Evolutionary conservation across 37 sponge, comb jelly and placozoan species (phyloP).

Genomic region (Aphrocallistes beatrix): DNA sequence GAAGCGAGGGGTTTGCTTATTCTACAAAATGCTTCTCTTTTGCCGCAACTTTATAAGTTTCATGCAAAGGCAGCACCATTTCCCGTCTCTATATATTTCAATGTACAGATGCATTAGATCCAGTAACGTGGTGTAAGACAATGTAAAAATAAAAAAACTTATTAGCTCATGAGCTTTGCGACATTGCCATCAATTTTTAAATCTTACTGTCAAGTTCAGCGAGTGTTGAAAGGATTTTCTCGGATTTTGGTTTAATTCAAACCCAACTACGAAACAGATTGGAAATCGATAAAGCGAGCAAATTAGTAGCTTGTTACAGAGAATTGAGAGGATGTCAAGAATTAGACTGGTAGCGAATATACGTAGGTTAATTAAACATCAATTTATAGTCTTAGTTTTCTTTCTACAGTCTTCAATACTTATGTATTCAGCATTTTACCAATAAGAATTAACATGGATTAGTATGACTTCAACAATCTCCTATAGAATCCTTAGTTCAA

Average conservation of each 20-base stretch:
- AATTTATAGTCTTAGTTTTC: too few relatives aligned
- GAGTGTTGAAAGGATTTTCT: neutral
- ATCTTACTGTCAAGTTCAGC: neutral
- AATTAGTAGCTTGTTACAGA: conserved; percentile 11
- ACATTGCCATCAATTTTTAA: neutral
- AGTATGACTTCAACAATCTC: too few relatives aligned
- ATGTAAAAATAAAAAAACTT: neutral
- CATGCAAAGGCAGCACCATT: neutral
- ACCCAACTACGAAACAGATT: neutral
- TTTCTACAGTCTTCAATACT: too few relatives aligned
- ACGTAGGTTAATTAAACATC: too few relatives aligned
- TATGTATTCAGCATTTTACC: too few relatives aligned
- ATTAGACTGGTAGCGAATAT: neutral
- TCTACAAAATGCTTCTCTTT: neutral
- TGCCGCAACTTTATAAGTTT: neutral
- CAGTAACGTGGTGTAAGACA: neutral
- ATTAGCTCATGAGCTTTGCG: neutral
- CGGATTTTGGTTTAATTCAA: neutral
- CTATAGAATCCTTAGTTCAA: too few relatives aligned
- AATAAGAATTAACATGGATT: too few relatives aligned
- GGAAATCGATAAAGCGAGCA: neutral
- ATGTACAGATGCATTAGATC: neutral
- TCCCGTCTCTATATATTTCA: neutral
- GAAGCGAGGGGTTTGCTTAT: neutral
- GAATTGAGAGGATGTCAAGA: neutral